Base-by-base conservation (phyloP, 2,888 invertebrate species). In the Apotomis betuletana region DNA sequence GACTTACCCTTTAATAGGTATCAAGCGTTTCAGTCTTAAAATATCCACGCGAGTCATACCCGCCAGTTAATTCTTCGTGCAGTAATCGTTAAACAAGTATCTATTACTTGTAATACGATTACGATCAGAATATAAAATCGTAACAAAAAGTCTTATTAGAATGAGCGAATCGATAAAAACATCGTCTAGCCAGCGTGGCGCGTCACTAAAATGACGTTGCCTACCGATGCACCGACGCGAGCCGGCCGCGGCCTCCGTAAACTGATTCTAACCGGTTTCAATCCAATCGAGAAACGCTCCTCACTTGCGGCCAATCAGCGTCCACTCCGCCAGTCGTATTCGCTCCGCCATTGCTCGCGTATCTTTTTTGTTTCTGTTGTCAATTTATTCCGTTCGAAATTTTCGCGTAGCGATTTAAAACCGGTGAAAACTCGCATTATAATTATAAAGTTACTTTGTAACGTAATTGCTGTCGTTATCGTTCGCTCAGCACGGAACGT, bases 221-320 rank as follows among this genome's bases (percentile, higher is more conserved):
- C 69, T 64, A 64, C 65, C 85, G 78, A 86, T 88, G 88, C 89
- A 89, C 90, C 86, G 89, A 88, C 83, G 83, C 80, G 78, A 92
- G 89, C 92, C 90, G 90, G 90, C 85, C 83, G 81, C 80, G 87
- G 87, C 92, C 87, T 83, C 89, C 80, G 80, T 77, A 79, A 93
- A 92, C 93, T 87, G 89, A 90, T 82, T 88, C 76, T 77, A 91
- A 90, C 92, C 87, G 89, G 92, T 90, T 92, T 81, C 74, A 80
- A 85, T 83, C 90, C 90, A 92, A 91, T 90, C 87, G 83, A 81
- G 81, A 79, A 85, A 79, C 87, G 85, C 88, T 85, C 86, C 82
- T 85, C 88, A 83, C 88, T 85, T 85, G 77, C 87, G 79, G 83
- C 92, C 92, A 92, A 92, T 92, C 90, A 91, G 85, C 86, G 84